Base-by-base conservation (phyloP, 2,888 invertebrate species). In the Tridacna gigas region DNA sequence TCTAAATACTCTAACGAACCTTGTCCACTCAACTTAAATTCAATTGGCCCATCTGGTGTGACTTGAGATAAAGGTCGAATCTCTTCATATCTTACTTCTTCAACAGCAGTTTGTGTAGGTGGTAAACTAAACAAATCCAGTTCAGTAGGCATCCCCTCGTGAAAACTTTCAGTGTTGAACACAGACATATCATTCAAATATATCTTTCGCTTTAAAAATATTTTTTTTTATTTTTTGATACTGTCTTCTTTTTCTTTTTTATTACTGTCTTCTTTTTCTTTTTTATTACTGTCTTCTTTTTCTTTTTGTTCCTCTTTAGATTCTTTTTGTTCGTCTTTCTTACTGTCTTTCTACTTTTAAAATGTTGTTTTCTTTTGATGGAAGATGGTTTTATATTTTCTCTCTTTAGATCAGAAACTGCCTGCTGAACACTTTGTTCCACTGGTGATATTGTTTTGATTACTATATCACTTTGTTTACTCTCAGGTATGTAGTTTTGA, bases 31-130 rank as follows among this genome's bases (percentile, higher is more conserved):
- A 76, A 28, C 5, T 56, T 63, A 51, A 76, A 80, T 28, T 80
- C 77, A 12, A 80, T 61, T 20, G 80, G 80, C 7, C n/a, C 28
- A 47, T 47, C 71, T 18, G 20, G 61, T 45, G 77, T 48, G 45
- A 80, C 28, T 66, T 80, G 80, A 48, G 80, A 80, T 47, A 61
- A 28, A 2, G 80, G 80, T 63, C 80, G 26, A 45, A 80, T 71
- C 61, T 80, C 76, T 45, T 56, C 61, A 25, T 48, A 69, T n/a
- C 18, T 60, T 9, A 48, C 51, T 45, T 80, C 69, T 26, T 51
- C n/a, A 7, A 80, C 80, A 22, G 75, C 80, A 7, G 61, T 60
- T 60, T 80, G 80, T 60, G 80, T 80, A 20, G 51, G 61, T 22
- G 80, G 80, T 45, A 80, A 61, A 28, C 37, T 61, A n/a, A 80